Percentiles rank a stretch among this genome's conserved stretches.
These are phyloP conservation scores for Sternotherus odoratus DNA, from an alignment of 2,797 vertebrate species.

Conservation along the genomic window DNA sequence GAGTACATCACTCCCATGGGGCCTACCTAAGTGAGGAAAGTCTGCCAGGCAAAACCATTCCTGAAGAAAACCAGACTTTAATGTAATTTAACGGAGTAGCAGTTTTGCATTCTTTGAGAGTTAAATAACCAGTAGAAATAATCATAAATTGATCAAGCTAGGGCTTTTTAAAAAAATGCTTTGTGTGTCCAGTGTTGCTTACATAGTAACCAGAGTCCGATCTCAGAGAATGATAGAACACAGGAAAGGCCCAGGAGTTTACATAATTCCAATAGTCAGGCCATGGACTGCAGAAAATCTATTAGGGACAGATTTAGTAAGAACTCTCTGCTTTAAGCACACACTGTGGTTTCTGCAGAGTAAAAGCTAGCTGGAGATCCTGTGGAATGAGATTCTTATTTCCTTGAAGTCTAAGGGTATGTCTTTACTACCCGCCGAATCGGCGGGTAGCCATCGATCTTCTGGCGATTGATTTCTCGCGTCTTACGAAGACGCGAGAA, in stretches of 20 bases:
- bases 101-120: constrained; percentile 70
- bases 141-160: constrained; percentile 53
- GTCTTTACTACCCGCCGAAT: too few species aligned
- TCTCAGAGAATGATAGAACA: neutral
- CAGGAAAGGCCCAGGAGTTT: neutral
- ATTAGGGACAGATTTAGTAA: fast-evolving
- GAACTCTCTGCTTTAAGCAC: neutral
- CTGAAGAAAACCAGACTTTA: constrained; percentile 78
- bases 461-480: too few species aligned
- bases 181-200: neutral
- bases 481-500: too few species aligned
- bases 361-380: neutral
- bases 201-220: neutral
- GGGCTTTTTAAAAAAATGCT: neutral
- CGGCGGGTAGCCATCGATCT: too few species aligned
- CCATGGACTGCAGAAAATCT: fast-evolving
- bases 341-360: neutral
- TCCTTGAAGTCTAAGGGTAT: neutral
- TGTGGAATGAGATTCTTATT: neutral
- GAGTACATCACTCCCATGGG: constrained; percentile 21
- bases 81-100: constrained; percentile 34
- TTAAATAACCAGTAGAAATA: constrained; percentile 75
- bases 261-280: fast-evolving
- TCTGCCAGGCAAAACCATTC: constrained; percentile 77
- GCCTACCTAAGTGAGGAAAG: constrained; percentile 50